Evolutionary conservation across 2,888 invertebrate genomes (phyloP).

Genomic region (Tachystola acroxantha): DNA sequence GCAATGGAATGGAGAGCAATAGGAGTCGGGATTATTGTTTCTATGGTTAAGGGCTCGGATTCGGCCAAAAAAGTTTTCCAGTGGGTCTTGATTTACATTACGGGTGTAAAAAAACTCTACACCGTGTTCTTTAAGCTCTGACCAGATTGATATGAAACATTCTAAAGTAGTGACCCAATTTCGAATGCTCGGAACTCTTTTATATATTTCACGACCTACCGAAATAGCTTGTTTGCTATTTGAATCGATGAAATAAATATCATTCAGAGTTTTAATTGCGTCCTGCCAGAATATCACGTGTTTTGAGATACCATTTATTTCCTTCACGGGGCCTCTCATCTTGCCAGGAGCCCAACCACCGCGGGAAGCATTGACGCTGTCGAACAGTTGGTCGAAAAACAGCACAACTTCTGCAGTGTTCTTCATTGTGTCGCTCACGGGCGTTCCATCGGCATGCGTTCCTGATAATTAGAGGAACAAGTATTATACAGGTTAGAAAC

Average conservation of each 20-base stretch:
- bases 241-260: neutral
- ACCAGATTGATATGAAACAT: constrained; percentile 12
- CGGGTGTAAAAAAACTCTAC: constrained; percentile 15
- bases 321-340: too few relatives aligned
- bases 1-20: constrained; percentile 10
- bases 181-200: constrained; percentile 11
- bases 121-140: constrained; percentile 7
- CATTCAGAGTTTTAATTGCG: neutral
- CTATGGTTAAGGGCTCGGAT: constrained; percentile 14
- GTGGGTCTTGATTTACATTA: constrained; percentile 15
- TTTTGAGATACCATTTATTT: neutral
- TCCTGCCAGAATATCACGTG: neutral
- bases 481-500: too few relatives aligned
- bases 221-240: neutral
- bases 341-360: too few relatives aligned
- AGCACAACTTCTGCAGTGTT: too few relatives aligned
- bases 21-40: constrained; percentile 14
- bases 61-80: constrained; percentile 17
- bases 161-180: constrained; percentile 15
- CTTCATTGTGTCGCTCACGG: too few relatives aligned
- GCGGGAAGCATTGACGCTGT: too few relatives aligned
- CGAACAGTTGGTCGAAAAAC: too few relatives aligned
- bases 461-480: too few relatives aligned
- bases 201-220: neutral
- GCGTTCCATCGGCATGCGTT: too few relatives aligned